A percentile compares a stretch with the other conserved stretches of the same genome.
These are phyloP conservation scores for Parus major DNA, from an alignment of 2,113 vertebrate species.

Conservation along the genomic window DNA sequence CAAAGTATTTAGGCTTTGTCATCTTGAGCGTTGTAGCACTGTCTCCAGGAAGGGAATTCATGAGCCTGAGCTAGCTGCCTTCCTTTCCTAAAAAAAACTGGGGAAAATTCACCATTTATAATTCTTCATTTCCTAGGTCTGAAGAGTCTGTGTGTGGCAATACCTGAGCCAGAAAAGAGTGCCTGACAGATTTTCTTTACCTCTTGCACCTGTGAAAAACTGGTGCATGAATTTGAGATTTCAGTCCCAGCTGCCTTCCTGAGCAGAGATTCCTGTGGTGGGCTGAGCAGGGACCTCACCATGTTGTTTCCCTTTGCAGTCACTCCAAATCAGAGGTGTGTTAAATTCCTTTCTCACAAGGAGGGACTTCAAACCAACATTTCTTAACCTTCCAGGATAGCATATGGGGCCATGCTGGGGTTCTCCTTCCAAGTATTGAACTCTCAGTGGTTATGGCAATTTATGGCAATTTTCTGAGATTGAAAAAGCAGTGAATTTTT, in stretches of 20 bases:
- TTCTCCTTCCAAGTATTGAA: not conserved
- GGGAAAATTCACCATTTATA: not conserved
- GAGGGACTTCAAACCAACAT: fast-evolving
- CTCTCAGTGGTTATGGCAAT: not conserved
- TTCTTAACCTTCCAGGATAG: not conserved
- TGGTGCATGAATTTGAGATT: not conserved
- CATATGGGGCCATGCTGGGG: not conserved
- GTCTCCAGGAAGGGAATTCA: not conserved
- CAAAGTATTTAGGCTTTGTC: not conserved
- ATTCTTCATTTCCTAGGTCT: not conserved
- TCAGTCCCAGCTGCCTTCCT: not conserved
- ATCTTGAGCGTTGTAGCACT: not conserved
- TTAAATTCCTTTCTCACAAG: not conserved
- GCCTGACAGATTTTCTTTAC: not conserved
- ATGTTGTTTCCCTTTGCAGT: fast-evolving
- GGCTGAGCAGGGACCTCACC: not conserved
- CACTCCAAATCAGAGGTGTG: not conserved
- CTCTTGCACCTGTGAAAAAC: not conserved
- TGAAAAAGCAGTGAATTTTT: not conserved
- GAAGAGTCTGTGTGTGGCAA: not conserved
- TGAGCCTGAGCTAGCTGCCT: not conserved
- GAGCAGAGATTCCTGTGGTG: not conserved
- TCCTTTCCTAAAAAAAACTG: not conserved
- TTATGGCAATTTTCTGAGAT: not conserved
- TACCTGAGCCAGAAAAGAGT: not conserved